Conservation (phyloP, 2,888 invertebrate species). For the Schizaphis graminum region DNA sequence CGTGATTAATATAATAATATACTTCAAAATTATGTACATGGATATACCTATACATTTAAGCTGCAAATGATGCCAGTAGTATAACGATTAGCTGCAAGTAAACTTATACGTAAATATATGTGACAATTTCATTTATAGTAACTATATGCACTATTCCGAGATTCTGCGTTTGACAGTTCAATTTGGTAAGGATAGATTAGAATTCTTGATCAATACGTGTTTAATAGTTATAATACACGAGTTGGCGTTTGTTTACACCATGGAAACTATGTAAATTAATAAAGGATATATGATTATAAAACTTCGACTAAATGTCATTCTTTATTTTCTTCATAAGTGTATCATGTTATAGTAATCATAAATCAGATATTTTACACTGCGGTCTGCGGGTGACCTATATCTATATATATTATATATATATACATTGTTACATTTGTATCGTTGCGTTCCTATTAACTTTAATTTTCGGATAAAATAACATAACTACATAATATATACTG, state of each 20-base stretch:
- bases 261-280: background rate
- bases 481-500: background rate
- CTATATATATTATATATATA: background rate
- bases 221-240: background rate
- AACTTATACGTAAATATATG: background rate
- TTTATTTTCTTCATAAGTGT: background rate
- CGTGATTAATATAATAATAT: constrained; percentile 6
- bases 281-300: background rate
- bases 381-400: background rate
- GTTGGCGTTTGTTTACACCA: background rate
- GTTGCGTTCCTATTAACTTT: background rate
- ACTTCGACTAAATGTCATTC: background rate
- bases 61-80: background rate
- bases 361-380: background rate
- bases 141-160: background rate
- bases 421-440: background rate
- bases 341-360: background rate
- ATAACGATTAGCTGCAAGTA: background rate
- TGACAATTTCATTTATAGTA: background rate
- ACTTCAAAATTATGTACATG: background rate
- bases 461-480: background rate
- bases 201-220: background rate
- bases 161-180: constrained; percentile 37
- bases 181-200: background rate
- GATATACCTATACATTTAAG: background rate